Base-by-base conservation (phyloP, 2,797 vertebrate genomes). In the Microctenopoma steveboyesi region DNA sequence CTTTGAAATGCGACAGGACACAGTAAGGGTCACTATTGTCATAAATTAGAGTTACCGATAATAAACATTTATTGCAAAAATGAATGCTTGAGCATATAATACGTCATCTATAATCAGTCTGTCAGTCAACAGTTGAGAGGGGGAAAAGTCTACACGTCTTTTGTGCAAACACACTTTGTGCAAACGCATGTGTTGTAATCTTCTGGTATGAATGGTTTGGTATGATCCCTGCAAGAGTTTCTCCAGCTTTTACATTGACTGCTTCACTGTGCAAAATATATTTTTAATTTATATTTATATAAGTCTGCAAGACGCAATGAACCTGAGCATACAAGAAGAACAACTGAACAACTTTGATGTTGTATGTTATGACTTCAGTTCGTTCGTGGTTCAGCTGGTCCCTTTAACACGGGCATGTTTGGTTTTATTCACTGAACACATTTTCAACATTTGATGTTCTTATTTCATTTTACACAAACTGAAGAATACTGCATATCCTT, bases 261-360 rank as follows among this genome's bases (percentile, higher is more conserved):
- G 51, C 62, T 65, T 79, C 56, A 61, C 15, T 40, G 79, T 52
- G 49, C 30, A 66, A 69, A 67, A 77, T 69, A 14, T 22, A 76
- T 68, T 52, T 22, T 22, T 22, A 1, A 22, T 22, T 22, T 22
- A 22, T 22, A 22, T 22, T 22, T 22, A 22, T 28, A 28, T 48
- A 66, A 51, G 43, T 52, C 52, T 50, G 48, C 9, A 53, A 66
- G 62, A 69, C 48, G 74, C 6, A 16, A 14, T 56, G 49, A 54
- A 64, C 64, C 45, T 42, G 53, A 78, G 50, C 62, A 47, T 43
- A 46, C 4, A 58, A 61, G 64, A 28, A 30, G 42, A 16, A 46
- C 43, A 51, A 58, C 43, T 69, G 30, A 79, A 37, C 14, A 4
- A 57, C 42, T 75, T 46, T 33, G 12, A 63, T 53, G 49, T 7